Evolutionary conservation across 2,113 vertebrate species (phyloP).

Genomic region (Lasiurus borealis): DNA sequence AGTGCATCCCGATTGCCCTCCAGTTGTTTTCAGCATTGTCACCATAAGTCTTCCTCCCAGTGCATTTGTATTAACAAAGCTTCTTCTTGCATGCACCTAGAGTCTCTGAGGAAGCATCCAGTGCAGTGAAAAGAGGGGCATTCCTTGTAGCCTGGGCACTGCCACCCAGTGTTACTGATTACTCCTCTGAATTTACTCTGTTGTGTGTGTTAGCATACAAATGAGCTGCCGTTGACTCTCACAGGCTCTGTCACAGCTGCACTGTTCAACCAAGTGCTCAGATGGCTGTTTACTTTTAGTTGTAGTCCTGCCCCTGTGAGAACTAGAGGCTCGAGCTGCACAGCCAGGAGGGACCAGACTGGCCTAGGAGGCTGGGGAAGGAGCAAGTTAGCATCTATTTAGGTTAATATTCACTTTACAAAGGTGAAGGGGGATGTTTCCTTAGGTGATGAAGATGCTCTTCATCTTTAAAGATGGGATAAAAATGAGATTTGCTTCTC

Average conservation of each 20-base stretch:
- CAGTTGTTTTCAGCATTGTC: neutral
- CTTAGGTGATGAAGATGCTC: neutral
- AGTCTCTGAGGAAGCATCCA: conserved; percentile 52
- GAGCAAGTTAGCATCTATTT: neutral
- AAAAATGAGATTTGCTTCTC: conserved; percentile 44
- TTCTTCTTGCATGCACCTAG: neutral
- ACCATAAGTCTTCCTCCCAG: neutral
- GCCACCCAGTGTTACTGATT: conserved; percentile 24
- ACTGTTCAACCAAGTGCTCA: neutral
- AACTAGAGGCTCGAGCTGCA: neutral
- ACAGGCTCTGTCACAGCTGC: conserved; percentile 42
- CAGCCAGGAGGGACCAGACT: neutral
- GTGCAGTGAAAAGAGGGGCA: neutral
- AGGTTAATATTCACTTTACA: neutral
- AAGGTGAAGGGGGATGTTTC: neutral
- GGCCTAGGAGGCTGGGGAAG: neutral
- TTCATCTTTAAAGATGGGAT: conserved; percentile 49
- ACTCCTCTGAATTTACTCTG: conserved; percentile 67
- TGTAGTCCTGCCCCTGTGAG: conserved; percentile 18
- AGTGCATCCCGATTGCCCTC: neutral
- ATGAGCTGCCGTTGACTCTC: conserved; percentile 65
- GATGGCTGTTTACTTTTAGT: conserved; percentile 80
- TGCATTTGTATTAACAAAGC: neutral
- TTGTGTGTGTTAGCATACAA: conserved; percentile 66
- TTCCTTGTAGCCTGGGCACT: neutral